A percentile compares a stretch with the other conserved stretches of the same genome.
Conservation (phyloP, 1,140 invertebrate species). For the Melanaphis sacchari region DNA sequence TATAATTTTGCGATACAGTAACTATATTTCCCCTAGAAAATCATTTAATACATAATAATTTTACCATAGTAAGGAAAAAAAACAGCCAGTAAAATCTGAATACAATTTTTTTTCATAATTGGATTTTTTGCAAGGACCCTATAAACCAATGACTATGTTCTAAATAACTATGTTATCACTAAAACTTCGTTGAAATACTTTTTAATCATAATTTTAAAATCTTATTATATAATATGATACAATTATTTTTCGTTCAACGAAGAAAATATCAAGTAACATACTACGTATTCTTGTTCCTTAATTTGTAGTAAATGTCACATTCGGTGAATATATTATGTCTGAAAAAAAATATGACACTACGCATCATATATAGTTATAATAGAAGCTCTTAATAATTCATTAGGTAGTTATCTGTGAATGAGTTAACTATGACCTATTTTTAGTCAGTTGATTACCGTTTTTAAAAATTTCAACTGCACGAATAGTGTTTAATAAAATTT, state of each 20-base stretch:
- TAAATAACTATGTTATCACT: neutral
- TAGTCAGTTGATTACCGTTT: neutral
- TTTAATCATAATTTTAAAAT: neutral
- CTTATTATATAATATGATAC: neutral
- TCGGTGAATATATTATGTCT: neutral
- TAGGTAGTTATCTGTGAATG: too few species aligned
- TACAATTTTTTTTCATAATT: too few species aligned
- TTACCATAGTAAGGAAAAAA: neutral
- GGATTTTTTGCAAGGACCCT: neutral
- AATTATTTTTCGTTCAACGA: neutral
- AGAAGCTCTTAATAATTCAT: too few species aligned
- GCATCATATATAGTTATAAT: too few species aligned
- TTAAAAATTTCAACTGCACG: neutral
- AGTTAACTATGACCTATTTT: neutral
- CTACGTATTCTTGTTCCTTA: neutral
- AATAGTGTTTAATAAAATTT: neutral
- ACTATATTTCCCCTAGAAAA: neutral
- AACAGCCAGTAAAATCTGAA: fast-evolving
- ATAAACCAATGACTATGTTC: neutral
- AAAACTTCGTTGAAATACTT: neutral
- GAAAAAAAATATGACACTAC: neutral
- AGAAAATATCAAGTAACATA: neutral
- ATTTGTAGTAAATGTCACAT: neutral
- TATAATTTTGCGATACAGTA: neutral
- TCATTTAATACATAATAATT: neutral